Evolutionary conservation across 2,113 vertebrate species (phyloP).

Genomic region (Calypte anna): DNA sequence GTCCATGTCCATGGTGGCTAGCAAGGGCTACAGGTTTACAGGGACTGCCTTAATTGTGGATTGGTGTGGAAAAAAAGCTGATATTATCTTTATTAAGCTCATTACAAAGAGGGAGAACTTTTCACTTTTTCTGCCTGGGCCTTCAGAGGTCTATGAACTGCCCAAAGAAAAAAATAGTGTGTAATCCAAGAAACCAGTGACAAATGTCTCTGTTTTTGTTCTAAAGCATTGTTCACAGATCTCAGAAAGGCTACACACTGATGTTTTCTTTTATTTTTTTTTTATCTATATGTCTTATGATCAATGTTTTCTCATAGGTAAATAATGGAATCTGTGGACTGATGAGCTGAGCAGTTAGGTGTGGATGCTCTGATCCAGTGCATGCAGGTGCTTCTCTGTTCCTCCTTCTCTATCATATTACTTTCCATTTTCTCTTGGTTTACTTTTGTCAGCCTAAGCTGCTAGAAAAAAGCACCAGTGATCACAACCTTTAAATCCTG

Average conservation of each 20-base stretch:
- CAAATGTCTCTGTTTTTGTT: neutral
- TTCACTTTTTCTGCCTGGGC: neutral
- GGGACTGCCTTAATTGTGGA: neutral
- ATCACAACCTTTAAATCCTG: neutral
- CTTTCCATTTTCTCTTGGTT: neutral
- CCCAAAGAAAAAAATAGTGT: neutral
- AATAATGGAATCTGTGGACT: neutral
- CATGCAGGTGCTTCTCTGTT: neutral
- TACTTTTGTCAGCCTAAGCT: neutral
- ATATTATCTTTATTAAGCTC: neutral
- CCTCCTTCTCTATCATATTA: neutral
- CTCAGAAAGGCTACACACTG: neutral
- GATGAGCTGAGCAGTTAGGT: neutral
- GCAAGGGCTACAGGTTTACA: neutral
- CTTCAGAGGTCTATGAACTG: neutral
- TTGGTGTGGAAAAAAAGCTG: neutral
- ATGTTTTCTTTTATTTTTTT: neutral
- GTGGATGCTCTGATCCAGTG: neutral
- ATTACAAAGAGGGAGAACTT: neutral
- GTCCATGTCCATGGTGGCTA: neutral
- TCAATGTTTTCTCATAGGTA: neutral
- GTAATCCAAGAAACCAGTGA: neutral
- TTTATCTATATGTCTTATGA: neutral
- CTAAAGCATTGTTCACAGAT: neutral
- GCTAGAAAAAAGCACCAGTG: neutral